A percentile compares a stretch with the other conserved stretches of the same genome.
phyloP scores from a whole-genome alignment of 2,113 vertebrate species.

The Syngnathoides biaculeatus region DNA sequence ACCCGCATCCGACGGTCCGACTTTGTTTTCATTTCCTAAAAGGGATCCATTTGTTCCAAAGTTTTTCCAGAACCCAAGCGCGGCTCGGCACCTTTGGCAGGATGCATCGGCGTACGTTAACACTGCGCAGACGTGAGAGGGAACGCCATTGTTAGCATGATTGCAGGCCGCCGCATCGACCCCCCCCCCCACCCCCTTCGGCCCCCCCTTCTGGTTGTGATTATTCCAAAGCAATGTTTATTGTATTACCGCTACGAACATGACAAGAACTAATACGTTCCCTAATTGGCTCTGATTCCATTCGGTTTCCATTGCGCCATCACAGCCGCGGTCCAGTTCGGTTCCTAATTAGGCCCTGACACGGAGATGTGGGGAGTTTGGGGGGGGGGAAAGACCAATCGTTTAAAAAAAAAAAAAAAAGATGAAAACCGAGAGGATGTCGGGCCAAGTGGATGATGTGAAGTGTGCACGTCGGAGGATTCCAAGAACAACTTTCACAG shows the following conservation, averaged over 20 bases:
- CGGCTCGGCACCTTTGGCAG: slow-evolving; percentile 40
- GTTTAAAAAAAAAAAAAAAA: slow-evolving; percentile 12
- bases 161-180: neutral
- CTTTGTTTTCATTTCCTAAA: slow-evolving; percentile 28
- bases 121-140: neutral
- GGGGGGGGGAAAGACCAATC: slow-evolving; percentile 58
- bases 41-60: slow-evolving; percentile 26
- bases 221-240: slow-evolving; percentile 59
- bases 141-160: neutral
- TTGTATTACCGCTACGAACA: slow-evolving; percentile 61
- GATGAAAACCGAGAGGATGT: slow-evolving; percentile 70
- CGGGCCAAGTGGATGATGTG: slow-evolving; percentile 52
- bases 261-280: slow-evolving; percentile 69
- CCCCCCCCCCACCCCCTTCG: slow-evolving; percentile 3
- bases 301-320: slow-evolving; percentile 49
- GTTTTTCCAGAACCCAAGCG: slow-evolving; percentile 20
- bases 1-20: neutral
- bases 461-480: slow-evolving; percentile 66
- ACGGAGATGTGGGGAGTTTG: too few species aligned
- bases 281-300: slow-evolving; percentile 63
- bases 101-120: neutral
- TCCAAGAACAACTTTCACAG: slow-evolving; percentile 73
- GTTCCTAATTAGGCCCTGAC: slow-evolving; percentile 72
- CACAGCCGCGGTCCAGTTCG: slow-evolving; percentile 51
- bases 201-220: slow-evolving; percentile 61